Evolutionary conservation across 2,113 vertebrate genomes (phyloP).

Genomic region (Heterotilapia buettikoferi): DNA sequence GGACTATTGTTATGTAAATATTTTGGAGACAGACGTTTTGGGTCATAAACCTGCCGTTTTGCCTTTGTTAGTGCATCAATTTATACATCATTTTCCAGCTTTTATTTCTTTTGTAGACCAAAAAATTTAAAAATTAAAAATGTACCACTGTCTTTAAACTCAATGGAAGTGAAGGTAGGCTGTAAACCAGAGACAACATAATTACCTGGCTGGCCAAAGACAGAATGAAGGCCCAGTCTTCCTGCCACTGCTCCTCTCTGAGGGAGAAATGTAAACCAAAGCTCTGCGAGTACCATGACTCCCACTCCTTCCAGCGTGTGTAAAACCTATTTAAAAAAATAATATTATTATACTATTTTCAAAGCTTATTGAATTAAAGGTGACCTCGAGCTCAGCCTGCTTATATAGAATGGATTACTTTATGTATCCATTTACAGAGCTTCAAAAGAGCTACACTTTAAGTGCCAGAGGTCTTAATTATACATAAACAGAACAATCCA

Average conservation of each 20-base stretch:
- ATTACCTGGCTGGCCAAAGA: constrained; percentile 93
- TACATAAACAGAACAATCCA: background rate
- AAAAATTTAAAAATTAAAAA: accelerated
- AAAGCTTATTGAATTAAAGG: background rate
- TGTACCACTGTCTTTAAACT: background rate
- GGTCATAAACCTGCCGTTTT: background rate
- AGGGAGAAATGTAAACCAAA: constrained; percentile 97
- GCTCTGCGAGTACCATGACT: constrained; percentile 98
- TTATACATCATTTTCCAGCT: background rate
- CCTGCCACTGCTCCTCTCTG: constrained; percentile 96
- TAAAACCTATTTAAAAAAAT: constrained; percentile 81
- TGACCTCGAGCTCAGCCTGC: background rate
- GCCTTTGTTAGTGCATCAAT: background rate
- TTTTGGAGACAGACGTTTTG: background rate
- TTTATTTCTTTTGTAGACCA: background rate
- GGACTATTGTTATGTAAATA: background rate
- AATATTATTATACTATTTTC: background rate
- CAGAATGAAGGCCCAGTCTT: constrained; percentile 98
- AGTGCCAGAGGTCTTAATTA: background rate
- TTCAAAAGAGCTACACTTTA: background rate
- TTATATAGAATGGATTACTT: background rate
- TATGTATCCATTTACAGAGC: background rate
- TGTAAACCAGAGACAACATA: background rate
- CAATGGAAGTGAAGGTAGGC: background rate
- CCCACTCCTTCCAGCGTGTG: constrained; percentile 97